These are phyloP conservation scores for Auanema sp. DNA, from an alignment of 2,888 invertebrate species.

Conservation along the genomic window DNA sequence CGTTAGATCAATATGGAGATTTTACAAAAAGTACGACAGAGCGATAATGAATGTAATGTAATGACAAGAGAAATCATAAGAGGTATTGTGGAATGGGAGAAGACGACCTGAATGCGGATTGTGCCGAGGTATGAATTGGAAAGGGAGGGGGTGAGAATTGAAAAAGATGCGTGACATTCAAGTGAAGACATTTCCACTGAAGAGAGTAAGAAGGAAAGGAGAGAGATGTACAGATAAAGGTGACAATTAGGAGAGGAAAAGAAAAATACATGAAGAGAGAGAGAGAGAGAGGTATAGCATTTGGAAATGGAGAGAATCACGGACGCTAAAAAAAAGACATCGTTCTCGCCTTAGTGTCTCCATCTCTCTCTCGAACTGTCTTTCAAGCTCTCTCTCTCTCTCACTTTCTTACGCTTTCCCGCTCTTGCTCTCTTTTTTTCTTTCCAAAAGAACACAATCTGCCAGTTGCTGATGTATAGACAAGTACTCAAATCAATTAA, in stretches of 20 bases:
- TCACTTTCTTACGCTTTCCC: no score
- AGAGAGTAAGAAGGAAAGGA: slow-evolving; percentile 3
- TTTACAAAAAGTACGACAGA: no score
- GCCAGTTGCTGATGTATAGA: no score
- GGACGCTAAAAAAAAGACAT: background rate
- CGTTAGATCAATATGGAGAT: no score
- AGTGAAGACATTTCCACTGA: background rate
- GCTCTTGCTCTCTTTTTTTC: no score
- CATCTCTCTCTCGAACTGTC: no score
- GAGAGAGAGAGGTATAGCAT: slow-evolving; percentile 7
- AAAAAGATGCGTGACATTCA: slow-evolving; percentile 1
- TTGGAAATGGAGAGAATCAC: slow-evolving; percentile 7
- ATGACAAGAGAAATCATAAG: background rate
- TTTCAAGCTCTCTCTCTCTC: no score
- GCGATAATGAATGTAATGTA: background rate
- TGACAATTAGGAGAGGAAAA: slow-evolving; percentile 1
- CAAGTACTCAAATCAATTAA: no score
- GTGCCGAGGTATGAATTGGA: background rate
- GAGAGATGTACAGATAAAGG: slow-evolving; percentile 6
- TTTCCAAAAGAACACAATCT: no score
- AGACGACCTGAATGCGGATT: slow-evolving; percentile 1
- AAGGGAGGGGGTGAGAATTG: slow-evolving; percentile 2
- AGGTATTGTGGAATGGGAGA: background rate
- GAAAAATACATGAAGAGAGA: slow-evolving; percentile 6
- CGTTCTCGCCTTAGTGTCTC: no score